A percentile compares a stretch with the other conserved stretches of the same genome.
Conservation (phyloP, 2,797 vertebrate species). For the Orientallactaga sibirica region DNA sequence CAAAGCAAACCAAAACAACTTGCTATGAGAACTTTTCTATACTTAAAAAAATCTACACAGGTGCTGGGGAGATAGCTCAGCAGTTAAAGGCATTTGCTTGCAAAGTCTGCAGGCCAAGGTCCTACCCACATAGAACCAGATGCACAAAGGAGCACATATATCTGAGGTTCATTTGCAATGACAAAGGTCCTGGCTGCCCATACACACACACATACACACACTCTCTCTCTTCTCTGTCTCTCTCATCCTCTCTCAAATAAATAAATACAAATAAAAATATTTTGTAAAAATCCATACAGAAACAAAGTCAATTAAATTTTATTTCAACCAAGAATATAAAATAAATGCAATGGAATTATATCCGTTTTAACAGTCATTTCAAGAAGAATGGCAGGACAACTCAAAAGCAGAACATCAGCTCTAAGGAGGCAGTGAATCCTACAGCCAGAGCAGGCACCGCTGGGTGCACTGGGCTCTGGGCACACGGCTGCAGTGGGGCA, state of each 20-base stretch:
- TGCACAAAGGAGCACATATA: too few relatives aligned
- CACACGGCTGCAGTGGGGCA: conserved; percentile 62
- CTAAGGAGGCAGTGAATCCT: conserved; percentile 83
- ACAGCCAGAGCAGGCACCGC: conserved; percentile 62
- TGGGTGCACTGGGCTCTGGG: conserved; percentile 32
- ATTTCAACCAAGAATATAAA: conserved; percentile 97
- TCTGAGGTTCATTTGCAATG: too few relatives aligned
- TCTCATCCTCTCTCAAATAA: too few relatives aligned
- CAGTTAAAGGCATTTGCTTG: too few relatives aligned
- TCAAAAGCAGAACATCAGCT: conserved; percentile 89
- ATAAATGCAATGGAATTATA: conserved; percentile 93
- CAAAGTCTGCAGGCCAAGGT: too few relatives aligned
- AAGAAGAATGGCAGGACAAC: conserved; percentile 91
- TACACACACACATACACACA: background rate
- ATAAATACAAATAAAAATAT: too few relatives aligned
- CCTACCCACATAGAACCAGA: too few relatives aligned
- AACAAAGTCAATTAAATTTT: conserved; percentile 93
- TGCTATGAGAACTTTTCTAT: too few relatives aligned
- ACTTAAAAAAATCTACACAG: too few relatives aligned
- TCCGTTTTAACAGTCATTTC: conserved; percentile 95
- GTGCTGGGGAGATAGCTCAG: too few relatives aligned
- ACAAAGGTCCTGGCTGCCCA: background rate
- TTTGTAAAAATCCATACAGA: conserved; percentile 83
- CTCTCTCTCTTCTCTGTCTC: too few relatives aligned
- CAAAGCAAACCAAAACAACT: too few relatives aligned